These are phyloP conservation scores for Tenodera sinensis DNA, from an alignment of 2,888 invertebrate genomes.

Conservation along the genomic window DNA sequence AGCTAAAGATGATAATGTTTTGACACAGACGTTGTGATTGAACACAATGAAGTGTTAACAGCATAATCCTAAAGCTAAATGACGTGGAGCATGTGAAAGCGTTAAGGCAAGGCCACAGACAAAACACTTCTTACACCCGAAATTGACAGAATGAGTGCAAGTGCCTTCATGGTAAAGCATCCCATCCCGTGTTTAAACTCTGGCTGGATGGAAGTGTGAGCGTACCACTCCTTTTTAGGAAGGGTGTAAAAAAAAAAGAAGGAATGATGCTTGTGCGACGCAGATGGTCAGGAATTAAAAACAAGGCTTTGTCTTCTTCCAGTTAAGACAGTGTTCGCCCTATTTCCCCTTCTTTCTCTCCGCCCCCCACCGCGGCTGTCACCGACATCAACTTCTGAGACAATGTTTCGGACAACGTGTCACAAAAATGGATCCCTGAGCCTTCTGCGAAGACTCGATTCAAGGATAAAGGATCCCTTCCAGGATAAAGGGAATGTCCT, in stretches of 20 bases:
- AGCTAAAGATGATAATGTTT: too few species aligned
- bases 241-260: not conserved
- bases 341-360: not conserved
- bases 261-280: not conserved
- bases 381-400: not conserved
- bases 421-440: not conserved
- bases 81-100: too few species aligned
- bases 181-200: not conserved
- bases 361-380: not conserved
- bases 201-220: not conserved
- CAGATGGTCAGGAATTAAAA: not conserved
- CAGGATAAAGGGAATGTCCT: not conserved
- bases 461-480: not conserved
- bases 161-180: not conserved
- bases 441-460: not conserved
- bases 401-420: not conserved
- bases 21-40: too few species aligned
- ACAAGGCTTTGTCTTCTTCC: not conserved
- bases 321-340: not conserved
- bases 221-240: not conserved
- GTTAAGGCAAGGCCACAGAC: not conserved
- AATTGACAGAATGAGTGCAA: not conserved
- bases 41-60: too few species aligned
- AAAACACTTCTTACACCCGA: not conserved
- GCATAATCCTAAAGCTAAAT: too few species aligned